These are phyloP conservation scores for Cephus runcator DNA, from an alignment of 2,888 invertebrate species.

Conservation along the genomic window DNA sequence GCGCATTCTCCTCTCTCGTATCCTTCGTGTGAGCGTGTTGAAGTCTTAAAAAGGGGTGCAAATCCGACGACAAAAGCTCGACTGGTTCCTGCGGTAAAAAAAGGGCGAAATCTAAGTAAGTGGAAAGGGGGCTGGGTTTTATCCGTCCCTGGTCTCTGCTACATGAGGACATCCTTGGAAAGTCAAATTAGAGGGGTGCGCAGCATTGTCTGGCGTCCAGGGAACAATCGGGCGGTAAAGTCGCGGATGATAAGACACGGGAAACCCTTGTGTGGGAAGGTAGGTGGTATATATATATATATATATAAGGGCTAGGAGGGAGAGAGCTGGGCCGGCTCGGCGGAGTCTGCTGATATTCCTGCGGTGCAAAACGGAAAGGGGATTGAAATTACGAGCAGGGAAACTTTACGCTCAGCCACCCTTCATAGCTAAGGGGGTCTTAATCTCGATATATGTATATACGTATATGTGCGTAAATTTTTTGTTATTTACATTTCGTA, in stretches of 20 bases:
- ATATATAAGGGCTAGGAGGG: neutral
- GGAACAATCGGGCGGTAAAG: constrained; percentile 19
- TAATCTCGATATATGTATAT: neutral
- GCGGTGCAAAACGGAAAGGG: neutral
- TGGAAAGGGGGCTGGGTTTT: neutral
- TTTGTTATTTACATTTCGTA: neutral
- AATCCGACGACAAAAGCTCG: neutral
- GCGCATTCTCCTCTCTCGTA: neutral
- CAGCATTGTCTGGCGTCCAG: constrained; percentile 21
- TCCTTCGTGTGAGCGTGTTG: neutral
- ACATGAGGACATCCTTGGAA: neutral
- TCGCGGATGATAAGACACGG: neutral
- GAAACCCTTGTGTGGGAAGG: neutral
- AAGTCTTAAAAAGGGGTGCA: neutral
- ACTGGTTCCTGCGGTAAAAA: neutral
- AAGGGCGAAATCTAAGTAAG: neutral
- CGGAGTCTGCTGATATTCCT: neutral
- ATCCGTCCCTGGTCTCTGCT: neutral
- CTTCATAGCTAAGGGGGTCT: neutral
- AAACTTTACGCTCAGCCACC: neutral
- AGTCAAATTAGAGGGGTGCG: neutral
- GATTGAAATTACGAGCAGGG: neutral
- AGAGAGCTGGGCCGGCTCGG: neutral
- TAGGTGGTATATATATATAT: neutral
- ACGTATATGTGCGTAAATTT: neutral